Conservation (phyloP, 2,888 invertebrate species). For the Laothoe populi region DNA sequence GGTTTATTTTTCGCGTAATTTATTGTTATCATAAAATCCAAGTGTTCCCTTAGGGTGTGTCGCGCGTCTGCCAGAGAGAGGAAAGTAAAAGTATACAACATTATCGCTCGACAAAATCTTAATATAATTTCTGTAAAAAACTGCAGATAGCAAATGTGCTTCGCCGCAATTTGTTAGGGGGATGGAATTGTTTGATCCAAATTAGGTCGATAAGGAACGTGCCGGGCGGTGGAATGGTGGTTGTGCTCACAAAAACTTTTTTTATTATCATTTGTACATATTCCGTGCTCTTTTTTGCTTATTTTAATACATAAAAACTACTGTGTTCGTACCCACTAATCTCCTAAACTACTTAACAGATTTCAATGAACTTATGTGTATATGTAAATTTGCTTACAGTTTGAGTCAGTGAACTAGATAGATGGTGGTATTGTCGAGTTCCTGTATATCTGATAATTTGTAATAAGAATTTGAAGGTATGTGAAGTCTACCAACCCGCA, state of each 20-base stretch:
- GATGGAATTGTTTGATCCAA: slow-evolving; percentile 78
- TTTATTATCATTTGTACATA: slow-evolving; percentile 64
- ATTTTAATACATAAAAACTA: too few species aligned
- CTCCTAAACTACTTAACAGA: too few species aligned
- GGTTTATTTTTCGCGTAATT: slow-evolving; percentile 69
- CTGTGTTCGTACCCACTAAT: too few species aligned
- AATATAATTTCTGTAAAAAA: slow-evolving; percentile 80
- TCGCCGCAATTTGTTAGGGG: slow-evolving; percentile 74
- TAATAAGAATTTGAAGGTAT: too few species aligned
- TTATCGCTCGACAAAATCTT: slow-evolving; percentile 77
- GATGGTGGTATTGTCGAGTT: too few species aligned
- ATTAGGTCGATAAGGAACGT: slow-evolving; percentile 78
- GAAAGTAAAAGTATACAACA: slow-evolving; percentile 73
- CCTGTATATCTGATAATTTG: too few species aligned
- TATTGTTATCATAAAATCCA: slow-evolving; percentile 71
- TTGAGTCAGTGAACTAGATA: too few species aligned
- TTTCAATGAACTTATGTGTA: too few species aligned
- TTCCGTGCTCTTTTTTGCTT: slow-evolving; percentile 46
- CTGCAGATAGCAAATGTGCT: slow-evolving; percentile 79
- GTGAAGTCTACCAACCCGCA: too few species aligned
- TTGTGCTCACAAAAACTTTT: slow-evolving; percentile 62
- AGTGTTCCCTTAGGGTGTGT: slow-evolving; percentile 59
- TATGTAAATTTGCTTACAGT: too few species aligned
- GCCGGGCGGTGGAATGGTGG: slow-evolving; percentile 60
- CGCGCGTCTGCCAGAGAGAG: slow-evolving; percentile 51